Evolutionary conservation across 2,888 invertebrate genomes (phyloP).

Genomic region (Zaprionus obscuricornis): DNA sequence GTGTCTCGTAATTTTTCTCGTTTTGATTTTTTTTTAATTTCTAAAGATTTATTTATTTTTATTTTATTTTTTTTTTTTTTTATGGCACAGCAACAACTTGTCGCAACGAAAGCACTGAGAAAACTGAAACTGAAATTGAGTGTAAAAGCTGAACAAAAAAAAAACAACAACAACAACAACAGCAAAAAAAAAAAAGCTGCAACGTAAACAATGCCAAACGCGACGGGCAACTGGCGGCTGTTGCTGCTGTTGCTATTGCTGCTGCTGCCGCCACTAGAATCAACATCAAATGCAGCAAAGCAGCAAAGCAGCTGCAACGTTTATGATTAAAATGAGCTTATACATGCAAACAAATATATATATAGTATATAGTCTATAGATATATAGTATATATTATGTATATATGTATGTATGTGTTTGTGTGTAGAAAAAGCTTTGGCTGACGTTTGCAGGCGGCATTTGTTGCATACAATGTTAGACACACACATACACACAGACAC

Average conservation of each 20-base stretch:
- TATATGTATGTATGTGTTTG: constrained; percentile 13
- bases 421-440: constrained; percentile 52
- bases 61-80: constrained; percentile 1
- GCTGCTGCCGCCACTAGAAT: constrained; percentile 45
- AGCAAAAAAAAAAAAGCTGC: constrained; percentile 65
- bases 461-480: constrained; percentile 59
- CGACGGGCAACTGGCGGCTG: constrained; percentile 4
- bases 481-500: constrained; percentile 6
- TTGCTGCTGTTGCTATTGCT: background rate
- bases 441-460: constrained; percentile 71
- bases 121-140: constrained; percentile 79
- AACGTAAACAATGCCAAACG: constrained; percentile 64
- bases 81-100: constrained; percentile 69
- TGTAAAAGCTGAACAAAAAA: constrained; percentile 61
- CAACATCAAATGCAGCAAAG: constrained; percentile 53
- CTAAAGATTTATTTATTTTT: background rate
- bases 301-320: constrained; percentile 46
- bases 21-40: too few relatives aligned
- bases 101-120: constrained; percentile 81
- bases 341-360: too few relatives aligned
- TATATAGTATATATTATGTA: background rate
- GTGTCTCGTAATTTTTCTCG: too few relatives aligned
- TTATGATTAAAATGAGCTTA: constrained; percentile 60
- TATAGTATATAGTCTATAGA: too few relatives aligned
- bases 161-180: constrained; percentile 1